Conservation (phyloP, 2,888 invertebrate species). For the Mesodorylaimus sp. region DNA sequence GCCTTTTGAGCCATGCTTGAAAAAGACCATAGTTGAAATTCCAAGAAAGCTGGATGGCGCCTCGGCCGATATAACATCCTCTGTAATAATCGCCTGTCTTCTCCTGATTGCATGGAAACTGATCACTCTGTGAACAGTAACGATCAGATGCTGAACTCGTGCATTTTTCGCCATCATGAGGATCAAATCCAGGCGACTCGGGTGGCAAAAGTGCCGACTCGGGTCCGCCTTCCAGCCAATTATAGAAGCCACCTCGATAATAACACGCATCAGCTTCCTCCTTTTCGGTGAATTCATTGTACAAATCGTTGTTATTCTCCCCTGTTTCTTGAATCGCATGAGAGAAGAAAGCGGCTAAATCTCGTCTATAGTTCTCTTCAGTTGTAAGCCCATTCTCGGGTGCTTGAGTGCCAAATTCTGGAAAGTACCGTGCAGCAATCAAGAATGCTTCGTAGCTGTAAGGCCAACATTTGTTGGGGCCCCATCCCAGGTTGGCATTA, state of each 20-base stretch:
- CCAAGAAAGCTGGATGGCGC: neutral
- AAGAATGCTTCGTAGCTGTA: constrained; percentile 1
- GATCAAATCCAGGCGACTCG: constrained; percentile 14
- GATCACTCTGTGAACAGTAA: too few relatives aligned
- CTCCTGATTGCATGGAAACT: constrained; percentile 4
- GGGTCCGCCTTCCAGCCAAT: constrained; percentile 16
- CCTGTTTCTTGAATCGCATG: constrained; percentile 5
- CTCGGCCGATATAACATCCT: constrained; percentile 5
- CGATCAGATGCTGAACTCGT: too few relatives aligned
- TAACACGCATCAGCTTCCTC: constrained; percentile 2
- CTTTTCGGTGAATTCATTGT: neutral
- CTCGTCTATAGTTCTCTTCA: neutral
- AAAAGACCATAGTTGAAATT: constrained; percentile 3
- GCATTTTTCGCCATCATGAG: constrained; percentile 17
- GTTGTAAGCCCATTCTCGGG: neutral
- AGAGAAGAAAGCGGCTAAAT: constrained; percentile 4
- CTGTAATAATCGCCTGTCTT: neutral
- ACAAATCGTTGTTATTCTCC: neutral
- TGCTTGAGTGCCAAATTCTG: neutral
- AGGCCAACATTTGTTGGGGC: neutral
- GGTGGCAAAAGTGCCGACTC: constrained; percentile 18
- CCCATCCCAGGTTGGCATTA: neutral
- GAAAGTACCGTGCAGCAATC: neutral
- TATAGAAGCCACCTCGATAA: constrained; percentile 1
- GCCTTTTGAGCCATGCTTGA: neutral